Evolutionary conservation across 2,113 vertebrate genomes (phyloP).

Genomic region (Phasianus colchicus): DNA sequence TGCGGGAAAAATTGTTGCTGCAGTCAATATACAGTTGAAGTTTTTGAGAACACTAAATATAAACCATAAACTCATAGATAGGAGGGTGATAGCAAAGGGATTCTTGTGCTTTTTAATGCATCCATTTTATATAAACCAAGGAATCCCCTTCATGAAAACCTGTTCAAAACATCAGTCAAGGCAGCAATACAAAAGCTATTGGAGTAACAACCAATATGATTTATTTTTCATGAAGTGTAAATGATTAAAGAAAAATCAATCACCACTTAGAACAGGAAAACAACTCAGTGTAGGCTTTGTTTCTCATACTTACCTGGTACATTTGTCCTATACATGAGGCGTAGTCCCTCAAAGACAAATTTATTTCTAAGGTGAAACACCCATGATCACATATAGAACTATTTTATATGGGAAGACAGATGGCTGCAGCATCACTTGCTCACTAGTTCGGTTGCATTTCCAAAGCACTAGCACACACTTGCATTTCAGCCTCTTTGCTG

Average conservation of each 20-base stretch:
- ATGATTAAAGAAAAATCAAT: neutral
- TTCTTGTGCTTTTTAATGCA: neutral
- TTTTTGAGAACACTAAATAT: constrained; percentile 20
- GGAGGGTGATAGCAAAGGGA: neutral
- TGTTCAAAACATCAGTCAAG: neutral
- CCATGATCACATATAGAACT: neutral
- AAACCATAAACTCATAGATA: neutral
- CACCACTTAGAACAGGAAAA: neutral
- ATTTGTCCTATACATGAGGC: neutral
- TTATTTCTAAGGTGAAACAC: neutral
- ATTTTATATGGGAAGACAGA: constrained; percentile 4
- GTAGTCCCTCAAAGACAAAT: neutral
- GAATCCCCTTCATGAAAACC: neutral
- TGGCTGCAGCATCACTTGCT: neutral
- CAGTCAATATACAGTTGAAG: neutral
- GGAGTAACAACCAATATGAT: neutral
- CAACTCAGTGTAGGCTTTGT: neutral
- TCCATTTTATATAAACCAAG: neutral
- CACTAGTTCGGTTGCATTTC: neutral
- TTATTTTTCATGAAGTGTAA: neutral
- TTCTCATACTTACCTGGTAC: neutral
- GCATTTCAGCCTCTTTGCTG: neutral
- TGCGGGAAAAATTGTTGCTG: constrained; percentile 1
- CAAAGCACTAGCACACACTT: neutral
- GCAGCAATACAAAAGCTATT: neutral